Conservation (phyloP, 2,888 invertebrate species). For the Heliconius charithonia region DNA sequence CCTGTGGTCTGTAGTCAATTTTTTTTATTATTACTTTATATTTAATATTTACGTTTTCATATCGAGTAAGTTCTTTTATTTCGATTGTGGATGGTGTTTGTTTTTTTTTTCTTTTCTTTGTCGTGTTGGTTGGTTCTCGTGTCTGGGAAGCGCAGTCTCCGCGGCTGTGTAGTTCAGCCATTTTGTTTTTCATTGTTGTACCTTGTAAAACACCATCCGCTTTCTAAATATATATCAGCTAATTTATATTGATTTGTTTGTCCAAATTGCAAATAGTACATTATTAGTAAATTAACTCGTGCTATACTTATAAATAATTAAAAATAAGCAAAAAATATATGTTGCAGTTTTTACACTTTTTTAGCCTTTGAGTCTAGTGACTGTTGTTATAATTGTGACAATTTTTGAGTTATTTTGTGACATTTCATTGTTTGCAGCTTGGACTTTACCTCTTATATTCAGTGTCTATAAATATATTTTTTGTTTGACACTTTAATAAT, state of each 20-base stretch:
- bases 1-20: constrained; percentile 98
- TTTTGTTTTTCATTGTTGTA: constrained; percentile 74
- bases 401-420: constrained; percentile 44
- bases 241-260: constrained; percentile 57
- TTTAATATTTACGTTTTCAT: constrained; percentile 80
- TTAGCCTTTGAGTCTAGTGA: neutral
- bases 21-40: constrained; percentile 89
- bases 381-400: constrained; percentile 37
- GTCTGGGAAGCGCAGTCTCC: constrained; percentile 39
- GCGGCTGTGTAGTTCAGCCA: constrained; percentile 61
- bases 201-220: constrained; percentile 82
- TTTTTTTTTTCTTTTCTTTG: constrained; percentile 33
- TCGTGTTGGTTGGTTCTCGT: constrained; percentile 65
- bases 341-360: too few relatives aligned
- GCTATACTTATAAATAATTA: constrained; percentile 14
- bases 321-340: neutral
- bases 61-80: constrained; percentile 82
- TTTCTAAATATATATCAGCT: constrained; percentile 78
- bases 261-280: constrained; percentile 65
- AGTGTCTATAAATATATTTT: constrained; percentile 59
- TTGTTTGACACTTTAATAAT: constrained; percentile 40
- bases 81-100: constrained; percentile 84
- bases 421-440: constrained; percentile 67
- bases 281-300: neutral
- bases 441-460: constrained; percentile 60